phyloP scores from a whole-genome alignment of 2,797 vertebrate species.

The Mus spretus region DNA sequence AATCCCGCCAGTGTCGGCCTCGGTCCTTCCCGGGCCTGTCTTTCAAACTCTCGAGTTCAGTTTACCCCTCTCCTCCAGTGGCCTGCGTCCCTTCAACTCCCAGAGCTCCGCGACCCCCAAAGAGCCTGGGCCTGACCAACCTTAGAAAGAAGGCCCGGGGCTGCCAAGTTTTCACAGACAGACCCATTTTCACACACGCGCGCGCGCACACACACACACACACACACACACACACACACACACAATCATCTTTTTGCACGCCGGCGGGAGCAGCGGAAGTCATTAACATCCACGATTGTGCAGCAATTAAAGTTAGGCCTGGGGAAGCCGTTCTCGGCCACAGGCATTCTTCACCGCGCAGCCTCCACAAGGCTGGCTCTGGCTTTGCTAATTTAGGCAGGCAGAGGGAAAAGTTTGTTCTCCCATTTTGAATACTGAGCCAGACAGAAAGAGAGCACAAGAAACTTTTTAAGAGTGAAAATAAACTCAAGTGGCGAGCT shows the following conservation, averaged over 20 bases:
- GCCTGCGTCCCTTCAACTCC: conserved; percentile 53
- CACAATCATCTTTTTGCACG: conserved; percentile 82
- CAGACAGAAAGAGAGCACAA: conserved; percentile 59
- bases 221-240: not conserved
- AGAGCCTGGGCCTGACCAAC: not conserved
- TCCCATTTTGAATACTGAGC: conserved; percentile 76
- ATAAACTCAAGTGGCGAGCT: conserved; percentile 91
- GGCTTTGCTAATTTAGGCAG: conserved; percentile 69
- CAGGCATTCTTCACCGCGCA: conserved; percentile 81
- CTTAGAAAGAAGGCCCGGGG: not conserved
- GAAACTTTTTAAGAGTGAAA: conserved; percentile 85
- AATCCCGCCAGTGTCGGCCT: conserved; percentile 73
- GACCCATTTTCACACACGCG: not conserved
- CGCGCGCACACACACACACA: not conserved
- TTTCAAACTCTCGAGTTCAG: conserved; percentile 63
- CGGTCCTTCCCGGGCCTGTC: conserved; percentile 72
- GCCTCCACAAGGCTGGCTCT: conserved; percentile 82
- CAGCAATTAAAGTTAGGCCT: conserved; percentile 90
- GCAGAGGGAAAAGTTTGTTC: conserved; percentile 59
- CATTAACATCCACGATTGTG: conserved; percentile 88
- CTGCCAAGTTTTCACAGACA: not conserved
- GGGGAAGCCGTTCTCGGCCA: conserved; percentile 86
- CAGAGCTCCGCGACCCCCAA: conserved; percentile 42
- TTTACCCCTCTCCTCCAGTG: conserved; percentile 17
- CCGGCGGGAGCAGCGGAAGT: conserved; percentile 88